These are phyloP conservation scores for Zaprionus inermis DNA, from an alignment of 1,140 invertebrate species.

Conservation along the genomic window DNA sequence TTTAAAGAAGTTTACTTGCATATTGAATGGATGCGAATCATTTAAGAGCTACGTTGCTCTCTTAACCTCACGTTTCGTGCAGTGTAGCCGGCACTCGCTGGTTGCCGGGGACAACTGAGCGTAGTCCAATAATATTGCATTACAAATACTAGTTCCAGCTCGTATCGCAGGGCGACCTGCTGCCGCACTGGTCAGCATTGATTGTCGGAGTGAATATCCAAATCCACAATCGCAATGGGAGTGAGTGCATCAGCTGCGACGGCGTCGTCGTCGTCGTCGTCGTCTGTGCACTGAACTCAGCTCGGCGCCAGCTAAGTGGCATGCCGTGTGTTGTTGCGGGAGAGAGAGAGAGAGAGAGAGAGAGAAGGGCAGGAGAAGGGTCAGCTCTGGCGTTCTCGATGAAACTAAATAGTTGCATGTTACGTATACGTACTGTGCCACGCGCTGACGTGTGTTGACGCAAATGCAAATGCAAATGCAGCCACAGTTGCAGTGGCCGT, in stretches of 20 bases:
- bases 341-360: not conserved
- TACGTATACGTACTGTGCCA: conserved; percentile 76
- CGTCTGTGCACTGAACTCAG: conserved; percentile 69
- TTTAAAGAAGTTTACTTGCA: not conserved
- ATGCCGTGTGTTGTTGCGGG: conserved; percentile 47
- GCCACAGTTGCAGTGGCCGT: conserved; percentile 2
- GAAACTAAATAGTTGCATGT: conserved; percentile 61
- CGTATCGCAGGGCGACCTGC: conserved; percentile 3
- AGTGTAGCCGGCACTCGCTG: not conserved
- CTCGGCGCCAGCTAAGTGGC: conserved; percentile 62
- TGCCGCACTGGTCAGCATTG: conserved; percentile 43
- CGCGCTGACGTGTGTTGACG: conserved; percentile 39
- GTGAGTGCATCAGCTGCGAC: conserved; percentile 35
- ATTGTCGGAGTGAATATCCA: conserved; percentile 54
- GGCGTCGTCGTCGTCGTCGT: conserved; percentile 13
- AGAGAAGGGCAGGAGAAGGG: not conserved
- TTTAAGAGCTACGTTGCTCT: not conserved
- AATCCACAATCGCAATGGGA: conserved; percentile 36
- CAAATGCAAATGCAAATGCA: conserved; percentile 64
- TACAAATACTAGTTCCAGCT: conserved; percentile 18
- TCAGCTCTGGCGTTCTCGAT: conserved; percentile 24
- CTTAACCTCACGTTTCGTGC: not conserved
- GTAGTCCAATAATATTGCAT: conserved; percentile 32
- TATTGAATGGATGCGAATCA: not conserved
- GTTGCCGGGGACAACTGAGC: conserved; percentile 15